Evolutionary conservation across 2,888 invertebrate species (phyloP).

Genomic region (Rhagophthalmus giganteus): DNA sequence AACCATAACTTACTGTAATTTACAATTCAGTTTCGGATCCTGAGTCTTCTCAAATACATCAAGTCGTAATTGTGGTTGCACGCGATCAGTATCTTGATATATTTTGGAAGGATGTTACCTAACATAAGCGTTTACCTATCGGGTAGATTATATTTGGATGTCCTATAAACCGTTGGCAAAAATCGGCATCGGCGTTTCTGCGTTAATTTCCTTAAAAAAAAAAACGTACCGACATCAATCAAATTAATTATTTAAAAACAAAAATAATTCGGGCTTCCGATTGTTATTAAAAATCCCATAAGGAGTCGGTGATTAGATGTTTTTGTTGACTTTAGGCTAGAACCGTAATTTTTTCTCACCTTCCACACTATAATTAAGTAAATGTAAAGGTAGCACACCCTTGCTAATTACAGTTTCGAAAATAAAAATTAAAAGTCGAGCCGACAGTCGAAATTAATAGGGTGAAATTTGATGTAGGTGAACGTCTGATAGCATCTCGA

Average conservation of each 20-base stretch:
- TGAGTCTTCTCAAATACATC: too few species aligned
- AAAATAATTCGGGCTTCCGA: slow-evolving; percentile 13
- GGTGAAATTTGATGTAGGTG: slow-evolving; percentile 13
- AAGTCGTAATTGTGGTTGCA: too few species aligned
- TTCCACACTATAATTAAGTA: slow-evolving; percentile 38
- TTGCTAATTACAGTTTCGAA: slow-evolving; percentile 41
- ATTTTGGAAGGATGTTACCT: too few species aligned
- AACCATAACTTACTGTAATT: too few species aligned
- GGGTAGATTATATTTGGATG: too few species aligned
- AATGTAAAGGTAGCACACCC: slow-evolving; percentile 41
- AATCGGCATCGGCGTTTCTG: too few species aligned
- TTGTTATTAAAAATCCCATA: slow-evolving; percentile 1
- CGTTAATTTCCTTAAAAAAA: too few species aligned
- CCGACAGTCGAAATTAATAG: slow-evolving; percentile 19
- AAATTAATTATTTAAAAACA: slow-evolving; percentile 6
- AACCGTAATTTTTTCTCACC: slow-evolving; percentile 26
- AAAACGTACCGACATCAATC: slow-evolving; percentile 12
- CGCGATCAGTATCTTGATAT: too few species aligned
- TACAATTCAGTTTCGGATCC: too few species aligned
- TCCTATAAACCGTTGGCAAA: too few species aligned
- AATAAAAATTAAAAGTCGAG: slow-evolving; percentile 14
- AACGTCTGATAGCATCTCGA: not conserved
- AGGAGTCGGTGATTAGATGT: slow-evolving; percentile 18
- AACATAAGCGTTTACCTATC: too few species aligned
- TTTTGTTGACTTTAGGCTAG: slow-evolving; percentile 23